Percentiles rank a stretch among this genome's conserved stretches.
These are phyloP conservation scores for Sibirionetta formosa DNA, from an alignment of 2,797 vertebrate genomes.

Conservation along the genomic window DNA sequence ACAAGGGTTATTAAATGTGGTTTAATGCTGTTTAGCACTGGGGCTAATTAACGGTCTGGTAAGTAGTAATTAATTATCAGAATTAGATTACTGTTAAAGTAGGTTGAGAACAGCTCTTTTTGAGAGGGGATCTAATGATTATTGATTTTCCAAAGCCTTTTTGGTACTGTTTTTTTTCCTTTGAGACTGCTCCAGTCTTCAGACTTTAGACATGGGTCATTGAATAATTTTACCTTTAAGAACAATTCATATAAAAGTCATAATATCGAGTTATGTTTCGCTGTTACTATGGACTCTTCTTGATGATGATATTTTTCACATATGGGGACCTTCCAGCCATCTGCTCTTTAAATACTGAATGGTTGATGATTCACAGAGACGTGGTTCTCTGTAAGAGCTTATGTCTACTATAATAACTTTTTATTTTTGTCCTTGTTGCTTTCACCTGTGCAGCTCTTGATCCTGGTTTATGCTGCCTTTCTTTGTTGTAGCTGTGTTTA, in stretches of 20 bases:
- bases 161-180: background rate
- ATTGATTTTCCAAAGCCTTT: slow-evolving; percentile 1
- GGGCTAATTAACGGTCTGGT: slow-evolving; percentile 13
- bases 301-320: slow-evolving; percentile 23
- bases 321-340: slow-evolving; percentile 51
- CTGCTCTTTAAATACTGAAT: slow-evolving; percentile 35
- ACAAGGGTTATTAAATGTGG: background rate
- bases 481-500: slow-evolving; percentile 78
- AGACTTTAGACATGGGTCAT: background rate
- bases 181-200: background rate
- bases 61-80: slow-evolving; percentile 15
- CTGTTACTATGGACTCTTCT: slow-evolving; percentile 11
- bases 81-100: slow-evolving; percentile 33
- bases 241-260: background rate
- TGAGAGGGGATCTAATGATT: background rate
- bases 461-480: slow-evolving; percentile 43
- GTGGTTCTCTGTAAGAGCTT: slow-evolving; percentile 1
- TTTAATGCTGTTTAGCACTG: background rate
- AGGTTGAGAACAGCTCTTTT: background rate
- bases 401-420: slow-evolving; percentile 31
- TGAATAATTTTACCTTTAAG: background rate
- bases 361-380: slow-evolving; percentile 68
- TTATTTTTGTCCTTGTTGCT: slow-evolving; percentile 43
- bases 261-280: background rate
- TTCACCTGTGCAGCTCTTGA: slow-evolving; percentile 71